Evolutionary conservation across 1,140 invertebrate species (phyloP).

Genomic region (Solenopsis fugax): DNA sequence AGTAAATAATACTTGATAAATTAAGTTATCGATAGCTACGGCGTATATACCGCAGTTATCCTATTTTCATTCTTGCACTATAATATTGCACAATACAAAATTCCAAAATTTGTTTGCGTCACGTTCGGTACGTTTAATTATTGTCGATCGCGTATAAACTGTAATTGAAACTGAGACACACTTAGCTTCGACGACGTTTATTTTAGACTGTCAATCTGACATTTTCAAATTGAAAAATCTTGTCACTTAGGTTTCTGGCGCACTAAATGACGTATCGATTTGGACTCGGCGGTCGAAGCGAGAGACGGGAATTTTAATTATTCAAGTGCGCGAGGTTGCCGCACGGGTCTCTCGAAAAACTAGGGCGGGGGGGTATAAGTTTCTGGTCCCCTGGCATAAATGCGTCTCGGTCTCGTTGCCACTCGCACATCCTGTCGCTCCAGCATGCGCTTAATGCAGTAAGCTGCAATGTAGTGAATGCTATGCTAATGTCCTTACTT

Average conservation of each 20-base stretch:
- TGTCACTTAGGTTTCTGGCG: not conserved
- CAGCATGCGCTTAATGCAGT: constrained; percentile 74
- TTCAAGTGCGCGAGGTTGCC: constrained; percentile 8
- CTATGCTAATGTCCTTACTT: constrained; percentile 79
- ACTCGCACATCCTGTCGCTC: not conserved
- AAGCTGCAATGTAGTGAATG: constrained; percentile 80
- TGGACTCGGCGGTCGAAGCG: not conserved
- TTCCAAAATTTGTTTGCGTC: not conserved
- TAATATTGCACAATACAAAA: not conserved
- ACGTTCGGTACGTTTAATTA: constrained; percentile 24
- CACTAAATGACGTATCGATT: not conserved
- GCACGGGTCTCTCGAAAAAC: constrained; percentile 10
- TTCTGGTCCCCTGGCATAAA: not conserved
- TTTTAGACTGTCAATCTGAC: not conserved
- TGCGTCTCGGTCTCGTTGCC: constrained; percentile 10
- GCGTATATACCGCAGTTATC: too few species aligned
- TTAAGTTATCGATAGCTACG: too few species aligned
- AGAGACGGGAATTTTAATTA: constrained; percentile 15
- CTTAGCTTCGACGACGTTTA: not conserved
- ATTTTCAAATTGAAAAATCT: not conserved
- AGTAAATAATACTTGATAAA: too few species aligned
- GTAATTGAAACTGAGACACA: not conserved
- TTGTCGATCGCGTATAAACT: not conserved
- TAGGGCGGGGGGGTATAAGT: not conserved
- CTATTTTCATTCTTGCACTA: not conserved